A percentile compares a stretch with the other conserved stretches of the same genome.
Conservation (phyloP, 2,797 vertebrate genomes). For the Sarcophilus harrisii region DNA sequence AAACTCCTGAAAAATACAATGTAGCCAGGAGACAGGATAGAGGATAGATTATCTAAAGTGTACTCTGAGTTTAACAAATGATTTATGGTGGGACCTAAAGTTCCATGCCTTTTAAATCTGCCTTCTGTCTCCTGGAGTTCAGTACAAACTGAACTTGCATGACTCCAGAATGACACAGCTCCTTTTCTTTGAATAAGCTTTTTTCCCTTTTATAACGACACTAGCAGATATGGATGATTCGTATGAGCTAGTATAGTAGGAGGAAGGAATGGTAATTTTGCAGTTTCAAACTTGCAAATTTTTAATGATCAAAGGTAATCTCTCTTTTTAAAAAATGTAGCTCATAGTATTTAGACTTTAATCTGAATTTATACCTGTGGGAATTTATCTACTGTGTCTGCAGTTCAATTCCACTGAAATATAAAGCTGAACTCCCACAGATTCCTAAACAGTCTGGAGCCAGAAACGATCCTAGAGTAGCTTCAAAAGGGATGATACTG, state of each 20-base stretch:
- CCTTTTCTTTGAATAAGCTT: neutral
- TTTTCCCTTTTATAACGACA: neutral
- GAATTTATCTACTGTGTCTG: constrained; percentile 7
- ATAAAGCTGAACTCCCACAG: neutral
- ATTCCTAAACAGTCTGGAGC: neutral
- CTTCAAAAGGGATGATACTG: constrained; percentile 19
- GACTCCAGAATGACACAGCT: neutral
- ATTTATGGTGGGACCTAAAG: neutral
- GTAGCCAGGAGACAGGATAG: rapidly evolving
- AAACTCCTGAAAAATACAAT: neutral
- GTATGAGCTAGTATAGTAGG: neutral
- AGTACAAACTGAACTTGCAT: neutral
- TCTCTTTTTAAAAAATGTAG: constrained; percentile 25
- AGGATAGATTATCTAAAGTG: rapidly evolving
- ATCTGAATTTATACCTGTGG: neutral
- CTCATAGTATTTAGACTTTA: constrained; percentile 7
- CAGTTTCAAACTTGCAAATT: neutral
- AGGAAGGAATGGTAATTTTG: neutral
- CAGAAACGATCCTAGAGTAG: neutral
- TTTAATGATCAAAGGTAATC: neutral
- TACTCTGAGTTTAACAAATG: neutral
- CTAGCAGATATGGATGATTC: neutral
- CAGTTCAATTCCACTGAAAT: constrained; percentile 17
- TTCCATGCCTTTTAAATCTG: neutral
- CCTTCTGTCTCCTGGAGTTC: neutral